Percentiles rank a stretch among this genome's conserved stretches.
phyloP scores from a whole-genome alignment of 1,140 invertebrate genomes.

The Drosophila tani region DNA sequence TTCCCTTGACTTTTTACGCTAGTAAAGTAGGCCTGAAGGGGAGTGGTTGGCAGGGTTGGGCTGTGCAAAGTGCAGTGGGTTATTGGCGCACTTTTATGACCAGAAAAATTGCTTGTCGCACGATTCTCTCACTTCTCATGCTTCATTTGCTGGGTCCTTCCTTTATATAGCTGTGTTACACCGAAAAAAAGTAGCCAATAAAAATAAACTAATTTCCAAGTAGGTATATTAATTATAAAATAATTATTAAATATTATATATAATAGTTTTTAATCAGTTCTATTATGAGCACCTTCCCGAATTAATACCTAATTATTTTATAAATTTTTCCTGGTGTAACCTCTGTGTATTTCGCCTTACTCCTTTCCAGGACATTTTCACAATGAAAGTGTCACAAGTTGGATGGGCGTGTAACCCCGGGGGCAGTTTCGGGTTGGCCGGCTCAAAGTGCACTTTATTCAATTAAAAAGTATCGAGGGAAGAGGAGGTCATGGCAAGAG shows the following conservation, averaged over 20 bases:
- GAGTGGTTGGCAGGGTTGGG: constrained; percentile 3
- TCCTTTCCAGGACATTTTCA: constrained; percentile 51
- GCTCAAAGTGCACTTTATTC: constrained; percentile 78
- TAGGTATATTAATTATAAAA: too few relatives aligned
- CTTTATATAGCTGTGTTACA: constrained; percentile 8
- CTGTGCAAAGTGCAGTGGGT: constrained; percentile 73
- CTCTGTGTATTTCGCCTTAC: constrained; percentile 12
- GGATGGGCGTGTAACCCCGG: constrained; percentile 27
- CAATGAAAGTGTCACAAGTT: constrained; percentile 81
- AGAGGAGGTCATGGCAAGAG: constrained; percentile 15
- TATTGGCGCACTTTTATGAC: constrained; percentile 79
- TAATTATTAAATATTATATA: too few relatives aligned
- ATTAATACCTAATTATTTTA: not conserved
- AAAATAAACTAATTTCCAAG: not conserved
- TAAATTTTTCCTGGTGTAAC: too few relatives aligned
- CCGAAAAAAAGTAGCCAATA: too few relatives aligned
- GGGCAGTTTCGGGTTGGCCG: constrained; percentile 25
- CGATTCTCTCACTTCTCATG: constrained; percentile 34
- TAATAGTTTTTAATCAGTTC: too few relatives aligned
- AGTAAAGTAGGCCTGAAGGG: constrained; percentile 46
- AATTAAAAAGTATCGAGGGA: constrained; percentile 69
- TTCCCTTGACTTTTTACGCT: constrained; percentile 48
- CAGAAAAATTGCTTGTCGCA: constrained; percentile 51
- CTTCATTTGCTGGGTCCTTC: constrained; percentile 27
- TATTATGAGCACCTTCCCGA: too few relatives aligned